Percentiles rank a stretch among this genome's conserved stretches.
phyloP scores from a whole-genome alignment of 2,888 invertebrate genomes.

The Pristionchus entomophagus region DNA sequence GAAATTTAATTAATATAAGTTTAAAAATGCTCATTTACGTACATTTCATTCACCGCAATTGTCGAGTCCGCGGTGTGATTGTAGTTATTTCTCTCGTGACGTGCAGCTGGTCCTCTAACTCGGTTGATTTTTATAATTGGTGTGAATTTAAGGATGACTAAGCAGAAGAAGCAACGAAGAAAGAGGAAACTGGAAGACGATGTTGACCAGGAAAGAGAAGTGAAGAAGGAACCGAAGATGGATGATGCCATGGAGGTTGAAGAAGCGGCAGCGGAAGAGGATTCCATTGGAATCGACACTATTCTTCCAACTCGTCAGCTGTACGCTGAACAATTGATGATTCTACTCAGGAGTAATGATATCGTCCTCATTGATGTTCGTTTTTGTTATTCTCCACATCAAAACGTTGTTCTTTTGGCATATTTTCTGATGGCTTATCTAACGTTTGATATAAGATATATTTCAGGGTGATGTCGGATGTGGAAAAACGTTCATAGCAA shows the following conservation, averaged over 20 bases:
- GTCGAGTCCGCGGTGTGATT: too few species aligned
- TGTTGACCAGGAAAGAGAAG: not conserved
- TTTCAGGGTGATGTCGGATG: conserved; percentile 90
- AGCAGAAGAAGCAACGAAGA: conserved; percentile 7
- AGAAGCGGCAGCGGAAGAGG: not conserved
- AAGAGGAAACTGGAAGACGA: conserved; percentile 6
- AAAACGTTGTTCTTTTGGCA: not conserved
- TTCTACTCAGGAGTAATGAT: not conserved
- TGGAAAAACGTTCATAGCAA: conserved; percentile 92
- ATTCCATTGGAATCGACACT: not conserved
- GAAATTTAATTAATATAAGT: too few species aligned
- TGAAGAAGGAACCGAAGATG: not conserved
- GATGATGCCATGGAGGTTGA: not conserved
- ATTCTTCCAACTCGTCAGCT: conserved; percentile 24
- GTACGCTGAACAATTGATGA: conserved; percentile 5
- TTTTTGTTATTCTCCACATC: not conserved
- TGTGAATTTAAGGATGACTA: not conserved
- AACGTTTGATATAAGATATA: not conserved
- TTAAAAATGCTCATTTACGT: too few species aligned
- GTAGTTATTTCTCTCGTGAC: too few species aligned
- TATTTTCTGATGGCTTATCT: too few species aligned
- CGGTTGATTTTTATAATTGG: too few species aligned
- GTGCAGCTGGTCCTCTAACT: too few species aligned
- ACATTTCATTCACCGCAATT: too few species aligned
- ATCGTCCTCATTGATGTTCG: conserved; percentile 15